Conservation (phyloP, 1,140 invertebrate species). For the Heliconius eleuchia region DNA sequence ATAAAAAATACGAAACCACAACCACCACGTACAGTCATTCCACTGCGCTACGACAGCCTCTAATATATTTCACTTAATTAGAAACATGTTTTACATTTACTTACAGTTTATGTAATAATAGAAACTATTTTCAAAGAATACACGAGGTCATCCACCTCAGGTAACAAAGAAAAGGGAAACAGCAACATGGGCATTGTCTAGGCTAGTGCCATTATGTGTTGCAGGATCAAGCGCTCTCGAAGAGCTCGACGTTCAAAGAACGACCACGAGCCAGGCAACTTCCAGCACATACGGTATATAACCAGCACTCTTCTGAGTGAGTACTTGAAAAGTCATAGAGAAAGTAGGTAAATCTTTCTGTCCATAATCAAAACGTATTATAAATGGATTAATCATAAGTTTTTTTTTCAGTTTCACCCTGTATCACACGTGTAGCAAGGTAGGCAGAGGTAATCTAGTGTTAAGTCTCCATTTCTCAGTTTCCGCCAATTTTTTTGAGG, state of each 20-base stretch:
- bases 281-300: not conserved
- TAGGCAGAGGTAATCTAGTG: no score
- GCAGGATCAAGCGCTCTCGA: slow-evolving; percentile 29
- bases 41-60: no score
- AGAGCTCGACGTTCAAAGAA: slow-evolving; percentile 13
- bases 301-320: not conserved
- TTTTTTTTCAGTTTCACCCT: no score
- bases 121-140: not conserved
- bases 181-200: slow-evolving; percentile 27
- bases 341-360: not conserved
- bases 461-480: no score
- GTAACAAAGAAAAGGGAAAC: slow-evolving; percentile 19
- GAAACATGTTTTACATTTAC: not conserved
- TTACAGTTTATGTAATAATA: not conserved
- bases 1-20: no score
- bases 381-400: no score
- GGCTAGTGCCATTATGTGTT: slow-evolving; percentile 21
- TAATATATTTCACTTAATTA: no score
- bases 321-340: not conserved
- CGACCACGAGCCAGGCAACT: not conserved
- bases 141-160: not conserved
- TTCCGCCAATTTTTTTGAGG: no score
- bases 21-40: no score
- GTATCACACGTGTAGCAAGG: no score
- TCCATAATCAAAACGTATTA: not conserved